Conservation (phyloP, 1,140 invertebrate genomes). For the Spodoptera frugiperda region DNA sequence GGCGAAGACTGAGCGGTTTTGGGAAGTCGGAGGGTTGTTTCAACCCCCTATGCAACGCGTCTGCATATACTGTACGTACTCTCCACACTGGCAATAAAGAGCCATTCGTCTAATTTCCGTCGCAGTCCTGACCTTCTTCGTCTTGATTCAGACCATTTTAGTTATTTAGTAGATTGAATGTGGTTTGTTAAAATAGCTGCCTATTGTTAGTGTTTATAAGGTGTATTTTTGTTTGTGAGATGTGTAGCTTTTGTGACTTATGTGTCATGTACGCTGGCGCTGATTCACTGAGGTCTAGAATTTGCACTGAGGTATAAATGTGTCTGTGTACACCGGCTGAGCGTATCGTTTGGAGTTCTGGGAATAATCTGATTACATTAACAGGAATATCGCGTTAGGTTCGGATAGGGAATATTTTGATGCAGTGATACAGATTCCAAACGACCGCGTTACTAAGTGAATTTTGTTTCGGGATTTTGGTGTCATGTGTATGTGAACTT, state of each 20-base stretch:
- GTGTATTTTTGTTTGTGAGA: not conserved
- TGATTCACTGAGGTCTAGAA: conserved; percentile 42
- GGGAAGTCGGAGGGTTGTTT: conserved; percentile 51
- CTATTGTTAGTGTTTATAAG: conserved; percentile 4
- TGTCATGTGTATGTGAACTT: no score
- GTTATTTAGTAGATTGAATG: conserved; percentile 54
- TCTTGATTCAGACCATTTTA: conserved; percentile 60
- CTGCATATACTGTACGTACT: conserved; percentile 52
- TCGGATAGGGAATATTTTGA: not conserved
- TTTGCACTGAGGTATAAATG: conserved; percentile 19
- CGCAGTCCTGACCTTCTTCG: conserved; percentile 64
- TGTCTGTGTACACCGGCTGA: not conserved
- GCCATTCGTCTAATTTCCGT: conserved; percentile 56
- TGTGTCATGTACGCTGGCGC: conserved; percentile 15
- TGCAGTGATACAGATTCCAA: no score
- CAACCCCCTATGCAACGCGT: conserved; percentile 56
- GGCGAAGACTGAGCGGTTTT: conserved; percentile 58
- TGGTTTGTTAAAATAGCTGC: not conserved
- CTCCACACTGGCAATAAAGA: conserved; percentile 54
- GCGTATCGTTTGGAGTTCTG: not conserved
- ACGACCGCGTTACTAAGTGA: no score
- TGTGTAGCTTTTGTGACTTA: not conserved
- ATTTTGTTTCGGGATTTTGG: no score
- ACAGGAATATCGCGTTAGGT: not conserved
- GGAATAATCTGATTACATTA: conserved; percentile 2